Evolutionary conservation across 2,113 vertebrate species (phyloP).

Genomic region (Zosterops borbonicus): DNA sequence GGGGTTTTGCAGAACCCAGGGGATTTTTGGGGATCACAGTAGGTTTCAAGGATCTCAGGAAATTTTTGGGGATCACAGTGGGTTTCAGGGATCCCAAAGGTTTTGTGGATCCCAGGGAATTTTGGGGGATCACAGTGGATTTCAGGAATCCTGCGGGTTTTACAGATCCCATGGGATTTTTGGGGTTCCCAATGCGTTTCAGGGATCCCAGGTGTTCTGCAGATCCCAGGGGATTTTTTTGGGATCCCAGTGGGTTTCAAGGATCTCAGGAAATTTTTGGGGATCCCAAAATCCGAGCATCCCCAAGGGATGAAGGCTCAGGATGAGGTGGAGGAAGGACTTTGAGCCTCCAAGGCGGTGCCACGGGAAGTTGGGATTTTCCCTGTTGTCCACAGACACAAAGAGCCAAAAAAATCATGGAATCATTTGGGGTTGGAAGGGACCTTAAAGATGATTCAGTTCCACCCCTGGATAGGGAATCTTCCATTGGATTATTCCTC

Average conservation of each 20-base stretch:
- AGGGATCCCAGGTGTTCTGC: no score
- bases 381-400: background rate
- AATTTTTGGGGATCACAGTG: no score
- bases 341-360: background rate
- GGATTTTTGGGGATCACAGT: no score
- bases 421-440: background rate
- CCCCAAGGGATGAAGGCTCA: fast-evolving
- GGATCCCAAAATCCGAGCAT: no score
- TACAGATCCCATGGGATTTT: background rate
- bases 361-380: background rate
- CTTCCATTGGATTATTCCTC: background rate
- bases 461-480: background rate
- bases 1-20: no score
- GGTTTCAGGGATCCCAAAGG: background rate
- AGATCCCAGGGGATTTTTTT: background rate
- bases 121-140: no score
- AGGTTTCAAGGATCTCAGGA: no score
- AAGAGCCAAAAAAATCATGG: background rate
- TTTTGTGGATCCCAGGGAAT: no score
- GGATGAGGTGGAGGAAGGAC: background rate
- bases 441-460: background rate
- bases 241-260: background rate
- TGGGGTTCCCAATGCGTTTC: no score
- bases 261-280: no score
- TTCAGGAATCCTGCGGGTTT: no score